phyloP scores from a whole-genome alignment of 2,113 vertebrate species.

The Malurus melanocephalus region DNA sequence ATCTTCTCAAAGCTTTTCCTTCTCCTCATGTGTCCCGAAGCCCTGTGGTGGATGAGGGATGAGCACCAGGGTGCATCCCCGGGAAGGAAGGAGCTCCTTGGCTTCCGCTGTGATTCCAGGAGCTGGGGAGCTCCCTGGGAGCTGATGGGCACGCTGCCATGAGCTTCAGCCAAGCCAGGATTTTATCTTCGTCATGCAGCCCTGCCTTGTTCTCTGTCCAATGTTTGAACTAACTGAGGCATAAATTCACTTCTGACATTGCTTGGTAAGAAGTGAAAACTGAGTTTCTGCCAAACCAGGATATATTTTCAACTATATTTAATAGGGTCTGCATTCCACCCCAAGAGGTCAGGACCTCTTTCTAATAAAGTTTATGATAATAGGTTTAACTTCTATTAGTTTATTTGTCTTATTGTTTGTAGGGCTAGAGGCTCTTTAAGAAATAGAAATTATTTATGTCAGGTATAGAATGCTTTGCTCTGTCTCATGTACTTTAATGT shows the following conservation, averaged over 20 bases:
- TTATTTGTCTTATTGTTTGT: neutral
- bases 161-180: neutral
- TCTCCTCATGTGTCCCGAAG: neutral
- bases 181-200: slow-evolving; percentile 32
- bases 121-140: slow-evolving; percentile 3
- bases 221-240: slow-evolving; percentile 38
- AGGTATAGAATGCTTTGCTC: slow-evolving; percentile 12
- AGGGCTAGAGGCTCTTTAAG: neutral
- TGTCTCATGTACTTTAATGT: slow-evolving; percentile 15
- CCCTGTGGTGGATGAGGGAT: neutral
- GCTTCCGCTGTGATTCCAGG: neutral
- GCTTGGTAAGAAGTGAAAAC: slow-evolving; percentile 13
- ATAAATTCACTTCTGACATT: slow-evolving; percentile 34
- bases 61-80: neutral
- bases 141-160: neutral
- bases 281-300: neutral
- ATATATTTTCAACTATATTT: neutral
- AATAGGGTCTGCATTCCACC: slow-evolving; percentile 1
- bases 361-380: slow-evolving; percentile 35
- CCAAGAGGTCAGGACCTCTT: slow-evolving; percentile 31
- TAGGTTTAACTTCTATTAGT: slow-evolving; percentile 24
- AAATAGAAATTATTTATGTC: slow-evolving; percentile 29
- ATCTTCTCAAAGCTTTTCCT: neutral
- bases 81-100: neutral
- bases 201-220: slow-evolving; percentile 12